Base-by-base conservation (phyloP, 2,797 vertebrate species). In the Varecia variegata region DNA sequence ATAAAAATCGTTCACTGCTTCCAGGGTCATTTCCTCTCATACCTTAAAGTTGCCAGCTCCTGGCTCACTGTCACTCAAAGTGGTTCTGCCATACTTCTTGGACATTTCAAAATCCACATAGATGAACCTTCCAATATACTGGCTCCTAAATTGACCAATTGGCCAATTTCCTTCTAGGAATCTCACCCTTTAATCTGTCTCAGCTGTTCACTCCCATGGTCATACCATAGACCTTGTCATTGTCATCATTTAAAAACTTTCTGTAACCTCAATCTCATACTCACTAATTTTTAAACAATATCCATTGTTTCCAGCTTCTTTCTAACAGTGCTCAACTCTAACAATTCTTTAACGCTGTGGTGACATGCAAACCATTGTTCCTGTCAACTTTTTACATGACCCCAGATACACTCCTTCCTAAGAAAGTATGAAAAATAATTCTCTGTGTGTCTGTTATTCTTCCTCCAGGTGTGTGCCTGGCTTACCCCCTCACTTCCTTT, bases 331-430 rank as follows among this genome's bases (percentile, higher is more conserved):
- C 20, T 32, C 17, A 7, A 54, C 2, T 77, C 10, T 21, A 40
- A 40, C 21, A 70, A 38, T 9, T n/a, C 12, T 35, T 38, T 79
- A 6, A 35, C 3, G 0, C 3, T 3, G 7, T 8, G 21, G 12
- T 21, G 6, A 25, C 21, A 14, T 9, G 35, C 5, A 79, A 54
- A 23, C 6, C 21, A 35, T 25, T 76, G 30, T 21, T 50, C 30
- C 17, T 35, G 10, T 8, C 32, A 50, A 79, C 11, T 38, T 79
- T 79, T 25, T 18, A 25, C 12, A 5, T 74, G 25, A 30, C 14
- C 27, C 3, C 27, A 17, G 15, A 18, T 43, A 74, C 17, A 1
- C 0, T 76, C 45, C 3, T 50, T 0, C 20, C 21, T 35, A 35
- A 38, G 50, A 7, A 21, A 54, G 3, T 43, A n/a, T 52, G 21